phyloP scores from a whole-genome alignment of 1,140 invertebrate species.

The Eubasilissa regina region DNA sequence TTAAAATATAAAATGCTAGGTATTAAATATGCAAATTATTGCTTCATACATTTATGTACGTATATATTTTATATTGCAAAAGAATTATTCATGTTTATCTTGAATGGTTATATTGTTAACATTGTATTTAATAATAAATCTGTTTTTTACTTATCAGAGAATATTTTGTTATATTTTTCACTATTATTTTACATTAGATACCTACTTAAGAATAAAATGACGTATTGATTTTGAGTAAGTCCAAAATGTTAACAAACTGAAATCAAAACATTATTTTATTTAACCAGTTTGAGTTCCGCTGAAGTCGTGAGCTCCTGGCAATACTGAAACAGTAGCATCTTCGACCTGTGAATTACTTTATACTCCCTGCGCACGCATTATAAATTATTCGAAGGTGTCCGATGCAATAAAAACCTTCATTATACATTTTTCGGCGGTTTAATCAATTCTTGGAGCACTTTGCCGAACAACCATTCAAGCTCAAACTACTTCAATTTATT shows the following conservation, averaged over 20 bases:
- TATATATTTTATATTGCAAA: no score
- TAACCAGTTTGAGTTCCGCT: neutral
- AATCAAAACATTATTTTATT: neutral
- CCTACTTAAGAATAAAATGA: neutral
- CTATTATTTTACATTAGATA: neutral
- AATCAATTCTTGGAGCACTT: neutral
- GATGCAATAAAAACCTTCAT: constrained; percentile 21
- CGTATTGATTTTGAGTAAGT: neutral
- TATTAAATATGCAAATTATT: no score
- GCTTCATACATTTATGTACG: no score
- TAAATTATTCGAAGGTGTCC: constrained; percentile 49
- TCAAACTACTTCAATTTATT: no score
- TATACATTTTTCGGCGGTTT: neutral
- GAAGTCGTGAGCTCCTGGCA: neutral
- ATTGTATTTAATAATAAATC: no score
- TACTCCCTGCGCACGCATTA: constrained; percentile 37
- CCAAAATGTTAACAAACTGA: neutral
- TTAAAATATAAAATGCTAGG: no score
- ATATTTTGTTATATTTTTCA: no score
- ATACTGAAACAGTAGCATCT: constrained; percentile 56
- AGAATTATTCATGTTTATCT: no score
- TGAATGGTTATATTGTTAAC: no score
- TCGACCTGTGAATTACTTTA: constrained; percentile 59
- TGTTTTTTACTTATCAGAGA: no score
- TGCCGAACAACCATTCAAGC: neutral